These are phyloP conservation scores for Diaprepes abbreviatus DNA, from an alignment of 2,888 invertebrate genomes.

Conservation along the genomic window DNA sequence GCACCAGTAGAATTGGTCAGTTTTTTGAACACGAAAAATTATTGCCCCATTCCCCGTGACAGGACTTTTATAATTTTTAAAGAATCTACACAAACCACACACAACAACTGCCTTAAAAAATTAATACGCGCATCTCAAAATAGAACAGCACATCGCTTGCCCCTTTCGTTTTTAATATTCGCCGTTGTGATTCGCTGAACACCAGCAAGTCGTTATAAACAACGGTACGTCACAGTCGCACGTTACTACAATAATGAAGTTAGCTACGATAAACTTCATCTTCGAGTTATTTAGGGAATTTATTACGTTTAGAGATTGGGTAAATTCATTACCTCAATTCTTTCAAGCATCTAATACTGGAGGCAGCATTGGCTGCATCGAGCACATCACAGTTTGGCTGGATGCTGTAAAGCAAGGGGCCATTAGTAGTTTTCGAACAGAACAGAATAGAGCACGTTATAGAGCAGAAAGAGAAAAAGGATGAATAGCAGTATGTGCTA, in stretches of 20 bases:
- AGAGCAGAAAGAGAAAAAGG: no score
- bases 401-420: no score
- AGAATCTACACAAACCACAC: constrained; percentile 39
- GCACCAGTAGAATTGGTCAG: constrained; percentile 9
- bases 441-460: no score
- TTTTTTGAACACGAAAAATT: constrained; percentile 10
- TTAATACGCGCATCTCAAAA: constrained; percentile 41
- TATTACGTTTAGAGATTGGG: no score
- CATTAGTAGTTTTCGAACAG: no score
- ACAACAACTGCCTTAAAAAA: constrained; percentile 34
- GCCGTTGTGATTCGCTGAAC: constrained; percentile 27
- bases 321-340: no score
- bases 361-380: no score
- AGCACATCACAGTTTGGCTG: no score
- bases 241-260: constrained; percentile 26
- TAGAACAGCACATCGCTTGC: constrained; percentile 31
- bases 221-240: constrained; percentile 17
- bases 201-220: constrained; percentile 33
- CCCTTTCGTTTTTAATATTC: constrained; percentile 27
- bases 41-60: constrained; percentile 18
- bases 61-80: constrained; percentile 12
- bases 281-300: no score
- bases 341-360: no score
- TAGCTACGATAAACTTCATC: constrained; percentile 4
- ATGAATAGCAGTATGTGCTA: no score